Conservation (phyloP, 2,888 invertebrate genomes). For the Himalopsyche tibetana region DNA sequence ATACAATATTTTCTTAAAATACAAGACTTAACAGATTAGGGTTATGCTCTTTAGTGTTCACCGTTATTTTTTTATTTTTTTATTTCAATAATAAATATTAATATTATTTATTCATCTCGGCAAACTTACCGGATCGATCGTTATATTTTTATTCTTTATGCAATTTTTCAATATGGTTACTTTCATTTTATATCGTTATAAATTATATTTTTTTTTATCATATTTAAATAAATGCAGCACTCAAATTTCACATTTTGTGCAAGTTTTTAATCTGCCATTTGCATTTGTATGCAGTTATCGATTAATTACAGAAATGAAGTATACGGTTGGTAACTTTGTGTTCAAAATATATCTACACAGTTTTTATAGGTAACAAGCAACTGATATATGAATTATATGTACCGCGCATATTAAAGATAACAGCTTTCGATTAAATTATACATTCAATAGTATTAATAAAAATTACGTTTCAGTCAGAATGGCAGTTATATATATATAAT, state of each 20-base stretch:
- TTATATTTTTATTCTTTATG: constrained; percentile 25
- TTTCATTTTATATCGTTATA: neutral
- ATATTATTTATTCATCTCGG: constrained; percentile 30
- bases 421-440: too few relatives aligned
- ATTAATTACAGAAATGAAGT: too few relatives aligned
- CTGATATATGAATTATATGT: too few relatives aligned
- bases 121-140: neutral
- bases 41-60: constrained; percentile 29
- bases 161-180: neutral
- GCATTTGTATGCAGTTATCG: neutral
- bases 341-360: too few relatives aligned
- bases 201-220: constrained; percentile 16
- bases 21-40: constrained; percentile 53
- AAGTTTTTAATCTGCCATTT: neutral
- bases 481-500: too few relatives aligned
- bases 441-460: too few relatives aligned
- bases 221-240: constrained; percentile 38
- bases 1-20: constrained; percentile 59
- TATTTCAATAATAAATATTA: constrained; percentile 42
- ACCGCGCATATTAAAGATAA: too few relatives aligned
- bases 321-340: too few relatives aligned
- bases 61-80: constrained; percentile 27
- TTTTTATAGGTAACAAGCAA: too few relatives aligned
- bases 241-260: constrained; percentile 33
- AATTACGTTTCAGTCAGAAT: too few relatives aligned